These are phyloP conservation scores for Syngnathus acus DNA, from an alignment of 2,797 vertebrate genomes.

Conservation along the genomic window DNA sequence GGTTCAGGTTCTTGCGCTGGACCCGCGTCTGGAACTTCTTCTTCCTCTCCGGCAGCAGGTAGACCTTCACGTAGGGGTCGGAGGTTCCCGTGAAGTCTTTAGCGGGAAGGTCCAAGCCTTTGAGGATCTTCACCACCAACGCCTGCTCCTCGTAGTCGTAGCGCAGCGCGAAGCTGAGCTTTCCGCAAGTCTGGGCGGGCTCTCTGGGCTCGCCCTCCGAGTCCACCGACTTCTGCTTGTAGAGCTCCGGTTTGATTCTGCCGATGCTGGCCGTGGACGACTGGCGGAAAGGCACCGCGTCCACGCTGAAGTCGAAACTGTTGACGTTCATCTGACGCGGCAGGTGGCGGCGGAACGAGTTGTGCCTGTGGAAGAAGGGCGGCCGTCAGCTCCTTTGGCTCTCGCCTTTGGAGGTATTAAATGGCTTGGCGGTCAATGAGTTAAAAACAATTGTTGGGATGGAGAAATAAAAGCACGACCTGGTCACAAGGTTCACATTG, in stretches of 20 bases:
- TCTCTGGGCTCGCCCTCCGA: constrained; percentile 80
- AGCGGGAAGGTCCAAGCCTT: constrained; percentile 91
- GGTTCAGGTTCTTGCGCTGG: constrained; percentile 95
- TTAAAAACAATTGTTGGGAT: not conserved
- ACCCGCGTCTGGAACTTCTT: constrained; percentile 98
- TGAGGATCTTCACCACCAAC: constrained; percentile 85
- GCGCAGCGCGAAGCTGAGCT: constrained; percentile 86
- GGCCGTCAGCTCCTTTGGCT: not conserved
- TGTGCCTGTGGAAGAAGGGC: constrained; percentile 77
- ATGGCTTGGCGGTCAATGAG: no score
- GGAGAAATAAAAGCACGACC: not conserved
- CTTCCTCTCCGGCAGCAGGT: constrained; percentile 94
- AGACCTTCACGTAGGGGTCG: constrained; percentile 97
- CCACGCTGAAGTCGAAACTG: constrained; percentile 92
- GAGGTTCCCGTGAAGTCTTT: constrained; percentile 97
- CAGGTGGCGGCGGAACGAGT: constrained; percentile 92
- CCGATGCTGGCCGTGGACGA: constrained; percentile 89
- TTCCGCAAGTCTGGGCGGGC: constrained; percentile 84
- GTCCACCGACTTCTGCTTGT: constrained; percentile 97
- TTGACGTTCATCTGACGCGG: constrained; percentile 96
- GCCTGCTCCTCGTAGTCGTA: constrained; percentile 94
- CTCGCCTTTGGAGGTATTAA: no score
- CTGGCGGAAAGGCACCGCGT: constrained; percentile 82
- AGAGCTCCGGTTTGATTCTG: constrained; percentile 94
- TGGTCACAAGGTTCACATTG: not conserved